Conservation (phyloP, 1,140 invertebrate species). For the Phortica variegata region DNA sequence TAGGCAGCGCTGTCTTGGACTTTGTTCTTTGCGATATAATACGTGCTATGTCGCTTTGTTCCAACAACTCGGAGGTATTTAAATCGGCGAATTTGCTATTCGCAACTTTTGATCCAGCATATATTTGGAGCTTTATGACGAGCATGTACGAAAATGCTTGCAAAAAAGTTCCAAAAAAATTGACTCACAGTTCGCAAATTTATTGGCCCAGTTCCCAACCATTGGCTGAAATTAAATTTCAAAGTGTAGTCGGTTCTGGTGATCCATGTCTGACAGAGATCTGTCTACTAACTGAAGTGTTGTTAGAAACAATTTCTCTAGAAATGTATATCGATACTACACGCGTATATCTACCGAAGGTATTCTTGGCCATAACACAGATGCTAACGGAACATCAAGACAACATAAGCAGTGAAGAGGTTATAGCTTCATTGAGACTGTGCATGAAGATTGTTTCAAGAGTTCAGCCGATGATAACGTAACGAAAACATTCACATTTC, state of each 20-base stretch:
- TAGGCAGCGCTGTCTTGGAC: constrained; percentile 82
- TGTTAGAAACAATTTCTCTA: constrained; percentile 76
- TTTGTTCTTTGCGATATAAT: constrained; percentile 85
- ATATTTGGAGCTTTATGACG: constrained; percentile 84
- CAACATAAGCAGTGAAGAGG: constrained; percentile 64
- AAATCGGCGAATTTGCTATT: constrained; percentile 87
- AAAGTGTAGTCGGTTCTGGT: constrained; percentile 63
- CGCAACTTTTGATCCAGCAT: constrained; percentile 79
- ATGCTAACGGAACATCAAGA: constrained; percentile 65
- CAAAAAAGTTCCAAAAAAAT: too few relatives aligned
- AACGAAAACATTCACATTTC: constrained; percentile 18
- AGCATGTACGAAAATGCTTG: constrained; percentile 70
- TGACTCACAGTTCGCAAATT: not conserved
- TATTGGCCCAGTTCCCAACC: not conserved
- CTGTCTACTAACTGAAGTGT: constrained; percentile 74
- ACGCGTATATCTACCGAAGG: constrained; percentile 75
- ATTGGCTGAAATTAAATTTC: constrained; percentile 34
- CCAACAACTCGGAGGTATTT: constrained; percentile 62
- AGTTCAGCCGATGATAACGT: constrained; percentile 67
- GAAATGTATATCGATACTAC: constrained; percentile 80
- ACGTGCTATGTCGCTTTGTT: constrained; percentile 60
- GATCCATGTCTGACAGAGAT: constrained; percentile 66
- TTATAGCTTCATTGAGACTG: constrained; percentile 66
- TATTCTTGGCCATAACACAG: constrained; percentile 68
- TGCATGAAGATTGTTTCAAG: constrained; percentile 77